Conservation (phyloP, 2,113 vertebrate genomes). For the Syngnathus floridae region DNA sequence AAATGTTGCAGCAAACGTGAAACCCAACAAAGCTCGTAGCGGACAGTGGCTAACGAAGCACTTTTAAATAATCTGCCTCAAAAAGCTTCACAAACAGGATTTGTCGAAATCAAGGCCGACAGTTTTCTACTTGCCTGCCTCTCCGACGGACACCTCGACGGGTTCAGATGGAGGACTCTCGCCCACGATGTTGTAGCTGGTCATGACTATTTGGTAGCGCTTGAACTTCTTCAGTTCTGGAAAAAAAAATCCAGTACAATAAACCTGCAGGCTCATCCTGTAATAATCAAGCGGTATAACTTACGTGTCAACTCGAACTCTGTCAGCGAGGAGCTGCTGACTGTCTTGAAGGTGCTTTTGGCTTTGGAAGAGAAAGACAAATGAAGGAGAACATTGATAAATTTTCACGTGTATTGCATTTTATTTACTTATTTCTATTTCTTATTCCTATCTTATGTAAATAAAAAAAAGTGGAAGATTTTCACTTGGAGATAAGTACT, state of each 20-base stretch:
- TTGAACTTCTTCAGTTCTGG: conserved; percentile 88
- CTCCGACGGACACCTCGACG: conserved; percentile 89
- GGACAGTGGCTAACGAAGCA: conserved; percentile 5
- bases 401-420: background rate
- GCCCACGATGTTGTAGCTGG: conserved; percentile 86
- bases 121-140: conserved; percentile 76
- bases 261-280: background rate
- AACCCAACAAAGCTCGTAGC: background rate
- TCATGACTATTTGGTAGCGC: conserved; percentile 86
- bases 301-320: conserved; percentile 92
- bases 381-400: conserved; percentile 48
- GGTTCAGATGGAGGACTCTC: conserved; percentile 84
- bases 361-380: conserved; percentile 73
- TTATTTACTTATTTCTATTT: too few species aligned
- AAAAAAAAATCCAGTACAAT: conserved; percentile 21
- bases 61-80: background rate
- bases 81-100: background rate
- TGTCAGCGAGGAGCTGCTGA: conserved; percentile 86
- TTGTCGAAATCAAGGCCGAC: background rate
- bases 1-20: conserved; percentile 5
- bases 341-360: conserved; percentile 91
- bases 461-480: too few species aligned
- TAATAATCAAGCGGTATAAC: conserved; percentile 49
- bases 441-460: too few species aligned
- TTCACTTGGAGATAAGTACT: too few species aligned